Conservation (phyloP, 2,797 vertebrate genomes). For the Tolypeutes matacus region DNA sequence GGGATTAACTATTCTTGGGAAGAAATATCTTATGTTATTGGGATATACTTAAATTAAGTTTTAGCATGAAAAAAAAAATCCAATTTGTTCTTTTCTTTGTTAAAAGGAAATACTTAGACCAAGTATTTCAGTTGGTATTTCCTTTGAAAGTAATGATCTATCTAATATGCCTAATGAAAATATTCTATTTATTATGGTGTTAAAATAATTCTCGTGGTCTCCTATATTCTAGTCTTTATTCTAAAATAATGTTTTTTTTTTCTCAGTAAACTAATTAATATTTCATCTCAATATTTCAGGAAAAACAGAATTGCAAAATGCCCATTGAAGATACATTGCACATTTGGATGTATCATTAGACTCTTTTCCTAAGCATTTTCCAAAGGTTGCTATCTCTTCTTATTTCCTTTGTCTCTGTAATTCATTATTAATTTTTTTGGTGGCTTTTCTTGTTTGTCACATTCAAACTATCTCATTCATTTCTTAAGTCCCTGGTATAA, state of each 20-base stretch:
- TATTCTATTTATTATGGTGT: slow-evolving; percentile 52
- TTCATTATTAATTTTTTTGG: slow-evolving; percentile 22
- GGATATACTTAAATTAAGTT: slow-evolving; percentile 45
- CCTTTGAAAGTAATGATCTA: slow-evolving; percentile 41
- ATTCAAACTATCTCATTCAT: neutral
- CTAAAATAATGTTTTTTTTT: slow-evolving; percentile 27
- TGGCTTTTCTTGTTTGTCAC: neutral
- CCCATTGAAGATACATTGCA: neutral
- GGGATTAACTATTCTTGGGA: neutral
- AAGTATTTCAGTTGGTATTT: slow-evolving; percentile 62
- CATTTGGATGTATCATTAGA: neutral
- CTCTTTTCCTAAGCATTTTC: neutral
- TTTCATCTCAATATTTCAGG: slow-evolving; percentile 8
- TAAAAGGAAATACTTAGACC: slow-evolving; percentile 22
- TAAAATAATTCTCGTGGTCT: slow-evolving; percentile 6
- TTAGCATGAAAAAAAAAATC: slow-evolving; percentile 45
- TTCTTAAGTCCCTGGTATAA: neutral
- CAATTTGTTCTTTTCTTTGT: slow-evolving; percentile 62
- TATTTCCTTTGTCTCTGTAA: neutral
- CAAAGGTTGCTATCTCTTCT: neutral
- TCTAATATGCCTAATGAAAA: neutral
- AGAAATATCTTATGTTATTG: slow-evolving; percentile 39
- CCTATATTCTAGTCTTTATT: slow-evolving; percentile 31
- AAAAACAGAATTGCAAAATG: slow-evolving; percentile 12
- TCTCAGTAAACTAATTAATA: slow-evolving; percentile 31